These are phyloP conservation scores for Anadara kagoshimensis DNA, from an alignment of 1,140 invertebrate species.

Conservation along the genomic window DNA sequence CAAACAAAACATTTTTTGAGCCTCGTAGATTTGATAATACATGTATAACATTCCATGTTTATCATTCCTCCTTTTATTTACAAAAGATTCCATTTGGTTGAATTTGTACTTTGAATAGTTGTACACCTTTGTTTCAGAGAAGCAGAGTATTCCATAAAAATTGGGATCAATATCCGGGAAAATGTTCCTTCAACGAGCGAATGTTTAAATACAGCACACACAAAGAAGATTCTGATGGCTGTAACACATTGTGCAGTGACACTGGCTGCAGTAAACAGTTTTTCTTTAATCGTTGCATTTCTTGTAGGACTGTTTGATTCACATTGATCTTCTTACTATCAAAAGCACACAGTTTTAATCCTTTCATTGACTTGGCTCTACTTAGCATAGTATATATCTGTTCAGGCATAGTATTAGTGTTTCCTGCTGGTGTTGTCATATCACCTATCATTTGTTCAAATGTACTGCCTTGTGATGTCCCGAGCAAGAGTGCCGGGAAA, in stretches of 20 bases:
- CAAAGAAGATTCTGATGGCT: neutral
- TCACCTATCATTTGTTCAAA: slow-evolving; percentile 9
- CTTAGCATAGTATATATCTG: slow-evolving; percentile 7
- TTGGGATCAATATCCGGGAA: neutral
- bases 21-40: neutral
- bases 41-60: neutral
- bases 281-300: slow-evolving; percentile 1
- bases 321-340: slow-evolving; percentile 1
- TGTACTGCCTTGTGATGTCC: slow-evolving; percentile 13
- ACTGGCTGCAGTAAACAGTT: neutral
- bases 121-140: slow-evolving; percentile 6
- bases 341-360: slow-evolving; percentile 9
- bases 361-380: neutral
- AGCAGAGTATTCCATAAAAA: slow-evolving; percentile 1
- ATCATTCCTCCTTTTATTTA: neutral
- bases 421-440: slow-evolving; percentile 1
- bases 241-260: neutral
- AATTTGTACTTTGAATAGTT: slow-evolving; percentile 6
- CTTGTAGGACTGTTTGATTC: neutral
- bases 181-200: slow-evolving; percentile 2
- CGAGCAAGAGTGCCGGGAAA: neutral
- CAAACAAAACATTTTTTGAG: neutral
- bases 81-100: neutral
- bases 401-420: slow-evolving; percentile 1
- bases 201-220: slow-evolving; percentile 5